Conservation (phyloP, 2,888 invertebrate species). For the Ichneumoninae sp. region DNA sequence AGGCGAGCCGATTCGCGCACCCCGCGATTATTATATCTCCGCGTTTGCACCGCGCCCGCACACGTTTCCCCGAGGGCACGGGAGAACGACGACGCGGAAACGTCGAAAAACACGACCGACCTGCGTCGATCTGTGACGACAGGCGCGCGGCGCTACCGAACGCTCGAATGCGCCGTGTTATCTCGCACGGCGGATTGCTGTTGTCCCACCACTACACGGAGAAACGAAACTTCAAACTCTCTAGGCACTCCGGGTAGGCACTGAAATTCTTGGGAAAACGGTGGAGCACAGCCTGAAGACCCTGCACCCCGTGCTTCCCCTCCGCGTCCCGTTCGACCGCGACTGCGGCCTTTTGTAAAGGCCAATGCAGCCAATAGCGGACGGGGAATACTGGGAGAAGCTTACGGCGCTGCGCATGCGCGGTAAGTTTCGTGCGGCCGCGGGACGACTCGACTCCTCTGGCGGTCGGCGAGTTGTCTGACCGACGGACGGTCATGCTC, state of each 20-base stretch:
- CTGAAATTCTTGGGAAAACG: conserved; percentile 41
- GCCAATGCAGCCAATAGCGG: neutral
- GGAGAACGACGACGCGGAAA: conserved; percentile 49
- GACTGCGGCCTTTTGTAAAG: neutral
- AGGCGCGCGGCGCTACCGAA: conserved; percentile 40
- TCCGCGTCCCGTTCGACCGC: neutral
- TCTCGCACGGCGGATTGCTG: neutral
- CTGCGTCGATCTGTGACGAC: conserved; percentile 60
- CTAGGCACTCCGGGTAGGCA: conserved; percentile 23
- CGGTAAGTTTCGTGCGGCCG: neutral
- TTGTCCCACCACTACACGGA: neutral
- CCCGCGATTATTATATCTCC: neutral
- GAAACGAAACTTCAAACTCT: neutral
- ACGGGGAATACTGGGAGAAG: conserved; percentile 6
- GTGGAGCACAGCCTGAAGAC: conserved; percentile 8
- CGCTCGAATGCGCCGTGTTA: conserved; percentile 28
- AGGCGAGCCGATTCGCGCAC: neutral
- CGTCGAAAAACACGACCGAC: conserved; percentile 41
- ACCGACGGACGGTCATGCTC: conserved; percentile 1
- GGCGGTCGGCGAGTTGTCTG: neutral
- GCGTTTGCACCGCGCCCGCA: neutral
- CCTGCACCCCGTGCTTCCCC: neutral
- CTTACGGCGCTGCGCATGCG: neutral
- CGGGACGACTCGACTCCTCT: neutral
- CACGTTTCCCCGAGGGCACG: conserved; percentile 56